Base-by-base conservation (phyloP, 2,888 invertebrate genomes). In the Chironomus tentans region DNA sequence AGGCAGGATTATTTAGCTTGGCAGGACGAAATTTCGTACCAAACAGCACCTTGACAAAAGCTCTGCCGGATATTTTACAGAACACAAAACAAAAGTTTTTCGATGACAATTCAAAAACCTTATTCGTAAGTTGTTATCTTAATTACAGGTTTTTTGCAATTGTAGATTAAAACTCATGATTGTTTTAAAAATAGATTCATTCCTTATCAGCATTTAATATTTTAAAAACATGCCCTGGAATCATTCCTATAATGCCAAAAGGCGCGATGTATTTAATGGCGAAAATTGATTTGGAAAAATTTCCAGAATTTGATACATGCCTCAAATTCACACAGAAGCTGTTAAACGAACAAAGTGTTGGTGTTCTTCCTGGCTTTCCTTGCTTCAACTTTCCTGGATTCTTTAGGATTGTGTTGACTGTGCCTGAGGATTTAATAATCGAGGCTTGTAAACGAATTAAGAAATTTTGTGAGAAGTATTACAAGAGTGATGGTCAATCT, bases 201-300 rank as follows among this genome's bases (percentile, higher is more conserved):
- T 97, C 98, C 0, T 88, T 89, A 79, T 79, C 94, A 75, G 92
- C 93, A 2, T 95, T 88, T 82, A 87, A 90, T 62, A 86, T 87
- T 76, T 82, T 98, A 65, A 86, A 86, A 24, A 85, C 87, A 46
- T 88, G 93, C 13, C 90, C 90, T 38, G 98, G 98, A 0, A 82
- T 99, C 70, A 88, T 88, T 24, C 97, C 98, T 0, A 89, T 95
- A 74, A 94, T 95, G 92, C 73, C 73, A 21, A n/a, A 47, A 28
- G 98, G 98, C 48, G 97, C 98, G 3, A 98, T 99, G 98, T 99
- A 98, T 83, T 97, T 98, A 94, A 97, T 98, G 96, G 92, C 97
- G 80, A 91, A 91, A 81, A 85, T 90, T 56, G 91, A 96, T 81
- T 89, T 94, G 83, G 84, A 88, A 0, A 85, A 88, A 77, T 98